phyloP scores from a whole-genome alignment of 2,113 vertebrate genomes.

The Gorsachius goisagi region DNA sequence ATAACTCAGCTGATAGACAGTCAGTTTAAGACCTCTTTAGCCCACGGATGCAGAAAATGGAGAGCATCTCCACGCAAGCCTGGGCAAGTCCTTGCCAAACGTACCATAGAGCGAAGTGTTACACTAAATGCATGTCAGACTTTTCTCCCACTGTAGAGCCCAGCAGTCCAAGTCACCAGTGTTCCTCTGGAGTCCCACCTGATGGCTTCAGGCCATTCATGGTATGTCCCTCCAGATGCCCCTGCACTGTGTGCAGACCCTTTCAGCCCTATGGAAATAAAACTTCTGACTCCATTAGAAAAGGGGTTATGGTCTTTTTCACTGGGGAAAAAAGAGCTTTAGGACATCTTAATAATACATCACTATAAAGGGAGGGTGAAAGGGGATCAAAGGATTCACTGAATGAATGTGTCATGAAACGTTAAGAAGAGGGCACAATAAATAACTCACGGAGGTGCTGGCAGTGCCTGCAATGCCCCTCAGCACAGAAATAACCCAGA shows the following conservation, averaged over 20 bases:
- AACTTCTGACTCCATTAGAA: background rate
- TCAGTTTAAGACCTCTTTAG: background rate
- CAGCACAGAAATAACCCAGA: background rate
- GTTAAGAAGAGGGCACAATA: background rate
- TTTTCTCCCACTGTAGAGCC: background rate
- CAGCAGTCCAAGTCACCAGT: background rate
- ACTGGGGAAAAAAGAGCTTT: background rate
- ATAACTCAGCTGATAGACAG: background rate
- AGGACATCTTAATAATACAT: background rate
- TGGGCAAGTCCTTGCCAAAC: background rate
- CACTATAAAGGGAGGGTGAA: background rate
- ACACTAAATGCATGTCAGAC: accelerated
- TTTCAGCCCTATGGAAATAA: background rate
- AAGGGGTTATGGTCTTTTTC: background rate
- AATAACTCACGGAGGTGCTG: background rate
- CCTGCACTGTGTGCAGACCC: accelerated
- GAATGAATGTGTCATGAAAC: background rate
- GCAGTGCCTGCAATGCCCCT: background rate
- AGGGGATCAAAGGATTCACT: background rate
- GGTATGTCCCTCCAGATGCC: background rate
- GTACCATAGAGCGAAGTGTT: accelerated
- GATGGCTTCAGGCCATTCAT: background rate
- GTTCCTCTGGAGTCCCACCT: background rate
- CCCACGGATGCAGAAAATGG: background rate
- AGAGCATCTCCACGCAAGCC: background rate